Conservation (phyloP, 2,888 invertebrate species). For the Apodemia hepburni region DNA sequence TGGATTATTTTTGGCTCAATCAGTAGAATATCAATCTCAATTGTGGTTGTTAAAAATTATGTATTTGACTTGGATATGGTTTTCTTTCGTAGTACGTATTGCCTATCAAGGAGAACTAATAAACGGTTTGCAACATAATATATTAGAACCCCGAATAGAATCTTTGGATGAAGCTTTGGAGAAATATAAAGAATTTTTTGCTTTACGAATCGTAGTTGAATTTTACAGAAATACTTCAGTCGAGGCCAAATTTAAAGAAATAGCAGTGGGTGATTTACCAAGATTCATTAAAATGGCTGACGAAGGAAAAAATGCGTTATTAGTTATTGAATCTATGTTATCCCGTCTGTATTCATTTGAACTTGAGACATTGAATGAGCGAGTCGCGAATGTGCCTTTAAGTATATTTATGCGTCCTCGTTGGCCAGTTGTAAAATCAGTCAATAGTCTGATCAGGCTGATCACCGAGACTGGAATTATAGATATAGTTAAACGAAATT, state of each 20-base stretch:
- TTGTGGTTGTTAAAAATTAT: slow-evolving; percentile 42
- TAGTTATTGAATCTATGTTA: slow-evolving; percentile 37
- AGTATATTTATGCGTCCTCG: slow-evolving; percentile 48
- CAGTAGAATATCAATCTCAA: slow-evolving; percentile 40
- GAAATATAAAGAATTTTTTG: slow-evolving; percentile 44
- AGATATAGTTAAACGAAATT: slow-evolving; percentile 18
- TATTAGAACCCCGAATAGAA: slow-evolving; percentile 43
- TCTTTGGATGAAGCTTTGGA: slow-evolving; percentile 42
- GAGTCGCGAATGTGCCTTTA: slow-evolving; percentile 36
- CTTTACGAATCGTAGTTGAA: slow-evolving; percentile 35
- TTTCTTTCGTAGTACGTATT: slow-evolving; percentile 51
- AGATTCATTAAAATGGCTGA: slow-evolving; percentile 37
- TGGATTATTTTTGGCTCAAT: slow-evolving; percentile 50
- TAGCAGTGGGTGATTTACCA: slow-evolving; percentile 33
- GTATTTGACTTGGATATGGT: slow-evolving; percentile 55
- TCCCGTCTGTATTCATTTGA: slow-evolving; percentile 31
- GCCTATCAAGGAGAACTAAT: slow-evolving; percentile 52
- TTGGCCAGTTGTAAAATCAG: slow-evolving; percentile 45
- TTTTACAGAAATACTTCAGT: slow-evolving; percentile 40
- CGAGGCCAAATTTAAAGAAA: slow-evolving; percentile 34
- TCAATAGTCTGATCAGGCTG: slow-evolving; percentile 35
- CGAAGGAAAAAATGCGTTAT: slow-evolving; percentile 44
- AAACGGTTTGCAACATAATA: slow-evolving; percentile 40
- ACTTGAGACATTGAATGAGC: slow-evolving; percentile 43
- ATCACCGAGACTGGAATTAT: slow-evolving; percentile 43